These are phyloP conservation scores for Phoeniculus purpureus DNA, from an alignment of 2,797 vertebrate species.

Conservation along the genomic window DNA sequence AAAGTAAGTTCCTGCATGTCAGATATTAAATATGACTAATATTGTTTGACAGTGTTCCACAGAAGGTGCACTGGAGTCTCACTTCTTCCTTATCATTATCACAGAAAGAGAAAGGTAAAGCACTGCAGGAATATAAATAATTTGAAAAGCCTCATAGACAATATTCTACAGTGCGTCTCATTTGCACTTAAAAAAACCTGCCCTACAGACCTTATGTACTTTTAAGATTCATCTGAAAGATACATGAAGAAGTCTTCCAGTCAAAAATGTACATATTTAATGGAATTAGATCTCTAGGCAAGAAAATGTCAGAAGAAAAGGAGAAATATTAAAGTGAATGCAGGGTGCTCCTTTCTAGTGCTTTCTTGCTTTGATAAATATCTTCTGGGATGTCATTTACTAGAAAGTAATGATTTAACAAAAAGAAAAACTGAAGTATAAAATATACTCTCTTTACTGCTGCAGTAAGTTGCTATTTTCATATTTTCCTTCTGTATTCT, in stretches of 20 bases:
- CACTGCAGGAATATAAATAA: conserved; percentile 84
- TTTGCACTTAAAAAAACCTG: conserved; percentile 86
- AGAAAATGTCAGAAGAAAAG: conserved; percentile 83
- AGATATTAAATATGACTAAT: conserved; percentile 75
- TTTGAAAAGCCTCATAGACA: conserved; percentile 80
- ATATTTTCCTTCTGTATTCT: conserved; percentile 73
- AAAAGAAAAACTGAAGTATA: conserved; percentile 71
- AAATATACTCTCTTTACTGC: conserved; percentile 74
- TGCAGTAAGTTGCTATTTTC: conserved; percentile 77
- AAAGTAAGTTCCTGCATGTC: conserved; percentile 69
- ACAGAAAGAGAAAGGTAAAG: conserved; percentile 76
- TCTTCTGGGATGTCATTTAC: conserved; percentile 84
- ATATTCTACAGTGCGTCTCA: conserved; percentile 80
- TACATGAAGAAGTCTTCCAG: conserved; percentile 82
- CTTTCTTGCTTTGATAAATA: conserved; percentile 85
- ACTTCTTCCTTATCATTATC: conserved; percentile 74
- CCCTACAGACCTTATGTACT: conserved; percentile 83
- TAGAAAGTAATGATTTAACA: conserved; percentile 81
- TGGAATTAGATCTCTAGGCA: conserved; percentile 84
- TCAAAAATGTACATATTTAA: conserved; percentile 86
- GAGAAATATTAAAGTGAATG: conserved; percentile 82
- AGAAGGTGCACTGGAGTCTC: conserved; percentile 61
- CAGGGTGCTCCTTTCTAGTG: conserved; percentile 78
- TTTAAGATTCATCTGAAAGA: conserved; percentile 86
- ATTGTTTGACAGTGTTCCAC: conserved; percentile 63